Base-by-base conservation (phyloP, 2,797 vertebrate species). In the Poliocrania exsul region DNA sequence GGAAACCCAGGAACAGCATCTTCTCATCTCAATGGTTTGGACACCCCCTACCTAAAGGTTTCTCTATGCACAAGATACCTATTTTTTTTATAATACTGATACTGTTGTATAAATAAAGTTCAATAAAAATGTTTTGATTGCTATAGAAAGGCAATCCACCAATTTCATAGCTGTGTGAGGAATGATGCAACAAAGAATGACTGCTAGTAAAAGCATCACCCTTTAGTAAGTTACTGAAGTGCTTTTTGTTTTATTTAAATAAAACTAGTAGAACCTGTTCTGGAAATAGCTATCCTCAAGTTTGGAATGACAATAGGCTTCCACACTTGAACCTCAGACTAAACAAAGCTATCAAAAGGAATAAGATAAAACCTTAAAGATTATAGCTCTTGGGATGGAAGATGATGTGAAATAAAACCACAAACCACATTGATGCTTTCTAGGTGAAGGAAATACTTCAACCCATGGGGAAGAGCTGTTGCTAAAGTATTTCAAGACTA, bases 241-340 rank as follows among this genome's bases (percentile, higher is more conserved):
- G 33, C 6, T 57, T 84, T 88, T 73, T 42, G 33, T 16, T 53
- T 82, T 77, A 87, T 82, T 86, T 92, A 77, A 85, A 77, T 66
- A 73, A 78, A 82, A 81, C 75, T 24, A 77, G 94, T 42, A 84
- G 60, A 96, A 94, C 93, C 51, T 75, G 95, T 90, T 88, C 64
- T n/a, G 50, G 23, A 88, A 93, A 86, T 56, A 83, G 74, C 72
- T 62, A 42, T 18, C 66, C 54, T 89, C 58, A 71, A 42, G 37
- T 75, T 83, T 71, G 29, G 57, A 94, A 91, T 47, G 74, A 81
- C 86, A 95, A 83, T 25, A 93, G 37, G 51, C 60, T 93, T 96
- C 84, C 62, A 73, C 42, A 40, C 10, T 51, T 87, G 87, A 94
- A 85, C 61, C 18, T 96, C 46, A 91, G 64, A 93, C 69, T 73